phyloP scores from a whole-genome alignment of 2,797 vertebrate genomes.

The Gallirallus australis region DNA sequence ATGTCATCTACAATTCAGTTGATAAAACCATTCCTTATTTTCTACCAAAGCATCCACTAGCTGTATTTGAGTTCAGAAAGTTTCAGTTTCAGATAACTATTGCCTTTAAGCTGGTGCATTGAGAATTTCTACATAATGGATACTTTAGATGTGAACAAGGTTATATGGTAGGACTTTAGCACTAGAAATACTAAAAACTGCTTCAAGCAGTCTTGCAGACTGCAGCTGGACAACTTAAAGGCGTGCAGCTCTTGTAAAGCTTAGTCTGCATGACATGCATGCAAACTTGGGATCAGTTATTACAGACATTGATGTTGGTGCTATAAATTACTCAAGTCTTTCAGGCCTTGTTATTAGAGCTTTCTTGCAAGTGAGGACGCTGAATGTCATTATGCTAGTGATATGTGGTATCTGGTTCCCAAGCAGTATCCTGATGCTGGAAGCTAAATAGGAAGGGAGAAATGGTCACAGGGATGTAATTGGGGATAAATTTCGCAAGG shows the following conservation, averaged over 20 bases:
- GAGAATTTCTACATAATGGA: neutral
- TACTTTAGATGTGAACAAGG: neutral
- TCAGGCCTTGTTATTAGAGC: neutral
- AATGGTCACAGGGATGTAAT: rapidly evolving
- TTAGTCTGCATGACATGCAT: rapidly evolving
- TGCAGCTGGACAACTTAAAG: neutral
- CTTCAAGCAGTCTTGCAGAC: neutral
- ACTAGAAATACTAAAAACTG: neutral
- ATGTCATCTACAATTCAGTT: neutral
- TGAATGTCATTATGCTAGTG: neutral
- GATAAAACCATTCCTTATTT: neutral
- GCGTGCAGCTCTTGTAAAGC: neutral
- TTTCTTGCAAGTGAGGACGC: neutral
- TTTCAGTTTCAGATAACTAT: neutral
- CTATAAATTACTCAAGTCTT: neutral
- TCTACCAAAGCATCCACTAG: neutral
- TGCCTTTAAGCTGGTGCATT: neutral
- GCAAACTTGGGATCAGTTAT: neutral
- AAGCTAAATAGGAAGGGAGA: neutral
- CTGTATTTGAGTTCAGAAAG: neutral
- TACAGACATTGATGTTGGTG: neutral
- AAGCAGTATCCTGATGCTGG: neutral
- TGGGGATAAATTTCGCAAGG: rapidly evolving
- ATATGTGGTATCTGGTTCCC: rapidly evolving
- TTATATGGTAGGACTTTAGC: neutral